Base-by-base conservation (phyloP, 1,140 invertebrate species). In the Druon quercuslanigerum region DNA sequence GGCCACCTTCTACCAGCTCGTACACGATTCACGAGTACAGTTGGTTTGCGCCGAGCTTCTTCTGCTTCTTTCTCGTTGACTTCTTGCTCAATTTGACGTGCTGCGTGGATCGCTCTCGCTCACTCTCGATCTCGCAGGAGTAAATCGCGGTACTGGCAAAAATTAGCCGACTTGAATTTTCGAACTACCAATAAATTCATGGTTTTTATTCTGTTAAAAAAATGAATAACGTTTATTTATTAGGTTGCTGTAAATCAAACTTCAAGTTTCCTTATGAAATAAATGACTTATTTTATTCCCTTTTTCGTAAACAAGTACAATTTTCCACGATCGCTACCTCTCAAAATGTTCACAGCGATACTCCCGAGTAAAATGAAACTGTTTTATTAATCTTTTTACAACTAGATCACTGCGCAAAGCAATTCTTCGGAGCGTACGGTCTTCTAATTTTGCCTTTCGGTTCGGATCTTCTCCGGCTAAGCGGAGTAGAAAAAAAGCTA, bases 121-220 rank as follows among this genome's bases (percentile, higher is more conserved):
- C 85, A 87, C 83, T 89, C 85, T 85, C 86, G 84, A 88, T 87
- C 85, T 88, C 84, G 74, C 85, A 72, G 74, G 75, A 79, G 80
- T 72, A 76, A 77, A 84, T 83, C 75, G 71, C 57, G 25, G 20
- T 13, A 33, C 57, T 33, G 13, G 16, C 25, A 4, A 60, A 60
- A 20, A 60, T 25, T 14, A 66, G 57, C 57, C 13, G 33, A 66
- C 25, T 66, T 66, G 57, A 66, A 66, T 33, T 16, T 25, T 60
- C 19, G 14, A 60, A 12, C 54, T 12, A 7, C 17, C 20, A 19
- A 20, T 25, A 11, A 60, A 25, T 60, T 17, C 51, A n/a, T 17
- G 12, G 4, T 54, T 7, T n/a, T n/a, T 54, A n/a, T 7, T 54
- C 2, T 33, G 25, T 33, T 2, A 5, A 33, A 33, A 33, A 33